Evolutionary conservation across 92 coral and sea anemone genomes (phyloP).

Genomic region (Porites evermanni): DNA sequence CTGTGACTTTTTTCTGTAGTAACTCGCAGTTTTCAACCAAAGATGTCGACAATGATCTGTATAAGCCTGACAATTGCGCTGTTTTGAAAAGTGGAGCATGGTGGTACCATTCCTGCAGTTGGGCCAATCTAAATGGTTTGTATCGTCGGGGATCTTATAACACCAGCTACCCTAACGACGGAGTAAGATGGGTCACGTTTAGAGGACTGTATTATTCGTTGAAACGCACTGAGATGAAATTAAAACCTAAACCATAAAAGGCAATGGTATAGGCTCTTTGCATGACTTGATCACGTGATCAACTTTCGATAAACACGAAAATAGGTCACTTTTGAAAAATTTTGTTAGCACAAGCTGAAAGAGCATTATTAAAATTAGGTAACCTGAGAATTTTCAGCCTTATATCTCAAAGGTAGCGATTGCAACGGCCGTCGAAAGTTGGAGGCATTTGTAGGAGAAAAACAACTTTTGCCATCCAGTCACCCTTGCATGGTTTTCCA

Average conservation of each 20-base stretch:
- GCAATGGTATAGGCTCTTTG: too few species aligned
- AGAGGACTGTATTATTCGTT: background rate
- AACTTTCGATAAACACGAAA: too few species aligned
- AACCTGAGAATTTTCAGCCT: too few species aligned
- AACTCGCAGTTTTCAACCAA: background rate
- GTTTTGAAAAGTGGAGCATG: background rate
- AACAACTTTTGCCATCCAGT: too few species aligned
- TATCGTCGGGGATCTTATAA: background rate
- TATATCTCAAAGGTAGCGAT: too few species aligned
- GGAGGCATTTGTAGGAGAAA: too few species aligned
- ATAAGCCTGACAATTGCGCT: background rate
- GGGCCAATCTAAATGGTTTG: background rate
- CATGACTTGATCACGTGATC: too few species aligned
- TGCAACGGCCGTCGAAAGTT: too few species aligned
- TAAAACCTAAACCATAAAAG: background rate
- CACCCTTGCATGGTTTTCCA: too few species aligned
- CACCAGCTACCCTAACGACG: background rate
- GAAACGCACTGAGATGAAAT: conserved; percentile 10
- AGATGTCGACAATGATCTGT: background rate
- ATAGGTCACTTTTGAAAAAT: too few species aligned
- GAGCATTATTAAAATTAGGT: too few species aligned
- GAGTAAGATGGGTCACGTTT: background rate
- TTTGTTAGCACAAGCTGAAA: too few species aligned
- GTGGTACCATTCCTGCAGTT: background rate
- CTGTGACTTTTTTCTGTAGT: background rate